A percentile compares a stretch with the other conserved stretches of the same genome.
These are phyloP conservation scores for Orchestia grillus DNA, from an alignment of 1,140 invertebrate species.

Conservation along the genomic window DNA sequence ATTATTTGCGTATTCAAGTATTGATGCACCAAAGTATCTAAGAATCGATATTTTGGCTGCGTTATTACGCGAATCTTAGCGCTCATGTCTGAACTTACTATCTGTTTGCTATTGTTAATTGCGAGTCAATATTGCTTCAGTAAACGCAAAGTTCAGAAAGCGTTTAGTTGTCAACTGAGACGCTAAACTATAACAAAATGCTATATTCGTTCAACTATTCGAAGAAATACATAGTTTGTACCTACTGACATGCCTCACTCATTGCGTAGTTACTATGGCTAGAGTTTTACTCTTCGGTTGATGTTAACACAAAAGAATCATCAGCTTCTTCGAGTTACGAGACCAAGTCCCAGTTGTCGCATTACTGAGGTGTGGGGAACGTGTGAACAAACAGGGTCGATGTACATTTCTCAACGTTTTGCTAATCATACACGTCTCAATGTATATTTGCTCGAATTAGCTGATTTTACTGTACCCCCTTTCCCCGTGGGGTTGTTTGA, in stretches of 20 bases:
- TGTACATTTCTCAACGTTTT: not conserved
- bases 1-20: no score
- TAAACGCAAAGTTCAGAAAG: not conserved
- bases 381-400: not conserved
- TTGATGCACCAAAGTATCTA: no score
- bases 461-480: not conserved
- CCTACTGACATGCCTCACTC: no score
- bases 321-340: no score
- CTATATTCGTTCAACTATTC: not conserved
- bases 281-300: no score
- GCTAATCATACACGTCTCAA: not conserved
- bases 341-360: not conserved
- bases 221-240: not conserved
- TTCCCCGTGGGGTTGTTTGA: not conserved
- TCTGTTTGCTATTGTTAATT: not conserved
- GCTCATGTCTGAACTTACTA: no score
- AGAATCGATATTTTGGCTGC: no score
- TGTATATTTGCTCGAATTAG: not conserved
- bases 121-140: not conserved
- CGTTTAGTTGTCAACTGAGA: not conserved
- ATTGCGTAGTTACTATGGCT: no score
- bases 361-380: not conserved
- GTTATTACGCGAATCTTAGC: no score
- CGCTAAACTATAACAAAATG: not conserved
- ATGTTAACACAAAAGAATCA: no score